These are phyloP conservation scores for Dusona sp. DNA, from an alignment of 2,888 invertebrate species.

Conservation along the genomic window DNA sequence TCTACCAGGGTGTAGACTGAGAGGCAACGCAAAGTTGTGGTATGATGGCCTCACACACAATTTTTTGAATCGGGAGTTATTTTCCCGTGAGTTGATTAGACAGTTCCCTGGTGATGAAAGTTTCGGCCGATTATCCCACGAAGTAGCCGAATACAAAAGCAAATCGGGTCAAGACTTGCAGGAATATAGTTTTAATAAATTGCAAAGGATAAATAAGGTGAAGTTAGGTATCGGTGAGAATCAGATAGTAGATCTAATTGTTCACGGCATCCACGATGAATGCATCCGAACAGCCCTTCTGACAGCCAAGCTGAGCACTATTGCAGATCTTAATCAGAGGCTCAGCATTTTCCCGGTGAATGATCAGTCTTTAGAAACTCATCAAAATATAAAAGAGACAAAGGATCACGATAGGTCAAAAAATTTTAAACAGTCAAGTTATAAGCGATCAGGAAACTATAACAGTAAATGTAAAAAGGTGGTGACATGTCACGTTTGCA, in stretches of 20 bases:
- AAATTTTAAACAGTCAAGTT: background rate
- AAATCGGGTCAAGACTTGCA: conserved; percentile 47
- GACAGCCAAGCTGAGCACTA: conserved; percentile 28
- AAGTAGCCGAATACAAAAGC: conserved; percentile 40
- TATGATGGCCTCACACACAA: conserved; percentile 19
- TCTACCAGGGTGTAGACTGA: conserved; percentile 3
- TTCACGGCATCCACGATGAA: conserved; percentile 46
- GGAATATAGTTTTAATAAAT: conserved; percentile 46
- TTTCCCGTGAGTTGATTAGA: conserved; percentile 19
- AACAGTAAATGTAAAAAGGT: background rate
- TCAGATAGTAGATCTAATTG: conserved; percentile 33
- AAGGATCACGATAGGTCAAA: background rate
- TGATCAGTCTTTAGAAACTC: background rate
- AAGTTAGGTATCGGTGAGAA: conserved; percentile 44
- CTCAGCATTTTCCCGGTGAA: conserved; percentile 39
- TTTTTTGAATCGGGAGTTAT: conserved; percentile 5
- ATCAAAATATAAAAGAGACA: background rate
- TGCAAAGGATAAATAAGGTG: conserved; percentile 53
- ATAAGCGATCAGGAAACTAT: background rate
- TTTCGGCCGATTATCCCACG: conserved; percentile 40
- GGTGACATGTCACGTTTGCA: background rate
- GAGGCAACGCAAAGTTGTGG: conserved; percentile 15
- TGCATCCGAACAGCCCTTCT: conserved; percentile 36
- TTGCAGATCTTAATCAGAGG: conserved; percentile 44
- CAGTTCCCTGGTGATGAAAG: conserved; percentile 27